phyloP scores from a whole-genome alignment of 2,888 invertebrate species.

The Crocallis elinguaria region DNA sequence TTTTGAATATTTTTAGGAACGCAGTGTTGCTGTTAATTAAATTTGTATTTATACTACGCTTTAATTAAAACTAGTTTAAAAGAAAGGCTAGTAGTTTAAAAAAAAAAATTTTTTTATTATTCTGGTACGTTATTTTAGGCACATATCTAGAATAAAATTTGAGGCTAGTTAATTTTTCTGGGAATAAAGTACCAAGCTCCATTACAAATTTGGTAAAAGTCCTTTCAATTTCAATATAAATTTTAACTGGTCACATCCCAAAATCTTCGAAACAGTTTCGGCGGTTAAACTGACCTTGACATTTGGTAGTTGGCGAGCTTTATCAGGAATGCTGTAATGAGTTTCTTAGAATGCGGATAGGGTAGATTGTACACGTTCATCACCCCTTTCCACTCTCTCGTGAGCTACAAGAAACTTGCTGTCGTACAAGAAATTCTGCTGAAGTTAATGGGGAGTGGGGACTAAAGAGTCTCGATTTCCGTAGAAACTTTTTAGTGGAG shows the following conservation, averaged over 20 bases:
- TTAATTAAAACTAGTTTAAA: too few relatives aligned
- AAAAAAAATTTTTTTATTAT: too few relatives aligned
- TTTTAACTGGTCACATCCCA: neutral
- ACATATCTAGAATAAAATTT: neutral
- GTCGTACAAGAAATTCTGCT: slow-evolving; percentile 12
- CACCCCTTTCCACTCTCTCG: slow-evolving; percentile 26
- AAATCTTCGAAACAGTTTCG: neutral
- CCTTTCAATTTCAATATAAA: too few relatives aligned
- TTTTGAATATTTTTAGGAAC: too few relatives aligned
- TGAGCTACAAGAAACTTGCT: slow-evolving; percentile 6
- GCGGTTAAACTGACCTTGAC: slow-evolving; percentile 9
- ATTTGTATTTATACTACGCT: too few relatives aligned
- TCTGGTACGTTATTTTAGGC: neutral
- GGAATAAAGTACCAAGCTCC: too few relatives aligned
- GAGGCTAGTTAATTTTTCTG: too few relatives aligned
- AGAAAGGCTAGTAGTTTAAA: too few relatives aligned
- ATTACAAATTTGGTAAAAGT: too few relatives aligned
- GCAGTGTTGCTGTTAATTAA: too few relatives aligned
- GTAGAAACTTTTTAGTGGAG: neutral
- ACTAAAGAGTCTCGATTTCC: neutral
- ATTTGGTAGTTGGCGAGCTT: slow-evolving; percentile 26
- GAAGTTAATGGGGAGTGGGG: slow-evolving; percentile 9
- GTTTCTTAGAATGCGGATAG: slow-evolving; percentile 38
- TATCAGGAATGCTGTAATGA: slow-evolving; percentile 45
- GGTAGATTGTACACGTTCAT: slow-evolving; percentile 39